A percentile compares a stretch with the other conserved stretches of the same genome.
Evolutionary conservation across 2,113 vertebrate genomes (phyloP).

Genomic region (Machaerirhynchus nigripectus): DNA sequence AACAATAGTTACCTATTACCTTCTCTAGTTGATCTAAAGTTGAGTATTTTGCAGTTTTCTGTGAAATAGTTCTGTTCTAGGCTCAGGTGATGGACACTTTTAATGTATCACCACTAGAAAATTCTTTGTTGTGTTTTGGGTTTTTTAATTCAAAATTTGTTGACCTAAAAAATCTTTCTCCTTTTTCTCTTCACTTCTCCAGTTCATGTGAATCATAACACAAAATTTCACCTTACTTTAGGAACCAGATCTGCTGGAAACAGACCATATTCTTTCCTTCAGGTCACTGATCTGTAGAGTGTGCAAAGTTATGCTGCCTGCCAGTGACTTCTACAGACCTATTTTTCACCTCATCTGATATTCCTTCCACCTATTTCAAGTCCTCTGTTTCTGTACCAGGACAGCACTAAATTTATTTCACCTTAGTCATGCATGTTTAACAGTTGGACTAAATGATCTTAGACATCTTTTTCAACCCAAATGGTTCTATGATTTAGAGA

Average conservation of each 20-base stretch:
- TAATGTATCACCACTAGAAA: not conserved
- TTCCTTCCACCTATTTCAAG: not conserved
- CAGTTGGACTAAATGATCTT: not conserved
- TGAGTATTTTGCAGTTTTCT: not conserved
- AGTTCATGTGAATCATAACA: not conserved
- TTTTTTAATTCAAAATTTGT: not conserved
- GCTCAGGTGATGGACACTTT: not conserved
- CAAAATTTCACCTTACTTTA: not conserved
- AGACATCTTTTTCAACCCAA: not conserved
- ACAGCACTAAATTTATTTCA: not conserved
- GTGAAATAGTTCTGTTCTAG: not conserved
- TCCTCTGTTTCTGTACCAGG: not conserved
- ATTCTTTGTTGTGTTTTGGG: not conserved
- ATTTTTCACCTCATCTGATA: not conserved
- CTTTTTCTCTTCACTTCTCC: not conserved
- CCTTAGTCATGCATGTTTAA: not conserved
- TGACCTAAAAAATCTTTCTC: not conserved
- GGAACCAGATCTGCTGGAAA: not conserved
- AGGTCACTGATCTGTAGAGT: not conserved
- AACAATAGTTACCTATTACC: not conserved
- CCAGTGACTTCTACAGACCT: not conserved
- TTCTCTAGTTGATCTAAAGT: not conserved
- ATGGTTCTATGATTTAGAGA: not conserved
- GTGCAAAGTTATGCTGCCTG: not conserved
- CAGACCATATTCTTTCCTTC: not conserved